These are phyloP conservation scores for Sebastes melanostomus DNA, from an alignment of 2,797 vertebrate species.

Conservation along the genomic window DNA sequence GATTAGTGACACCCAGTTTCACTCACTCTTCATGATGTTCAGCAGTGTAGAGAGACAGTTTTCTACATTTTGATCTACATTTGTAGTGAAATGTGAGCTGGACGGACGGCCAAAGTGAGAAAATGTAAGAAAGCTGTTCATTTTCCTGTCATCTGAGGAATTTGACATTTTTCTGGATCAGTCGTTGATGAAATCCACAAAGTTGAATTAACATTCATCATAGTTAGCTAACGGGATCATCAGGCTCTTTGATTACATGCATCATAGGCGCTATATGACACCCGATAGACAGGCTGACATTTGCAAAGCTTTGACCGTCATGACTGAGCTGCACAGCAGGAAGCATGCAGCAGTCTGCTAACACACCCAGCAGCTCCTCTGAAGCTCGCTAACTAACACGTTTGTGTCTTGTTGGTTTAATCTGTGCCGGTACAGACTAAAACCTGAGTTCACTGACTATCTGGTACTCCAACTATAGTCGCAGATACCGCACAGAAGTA, in stretches of 20 bases:
- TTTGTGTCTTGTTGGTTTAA: too few species aligned
- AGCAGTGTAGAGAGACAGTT: too few species aligned
- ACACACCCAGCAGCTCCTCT: not conserved
- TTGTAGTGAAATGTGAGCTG: too few species aligned
- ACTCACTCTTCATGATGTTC: too few species aligned
- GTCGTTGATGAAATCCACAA: not conserved
- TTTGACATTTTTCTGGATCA: not conserved
- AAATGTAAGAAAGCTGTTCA: too few species aligned
- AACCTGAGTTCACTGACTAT: too few species aligned
- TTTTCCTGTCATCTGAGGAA: not conserved
- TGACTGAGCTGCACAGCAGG: not conserved
- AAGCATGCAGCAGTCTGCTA: not conserved
- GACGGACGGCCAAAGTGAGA: not conserved
- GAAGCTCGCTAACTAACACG: not conserved
- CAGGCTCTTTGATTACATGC: constrained; percentile 19
- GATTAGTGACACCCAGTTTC: too few species aligned
- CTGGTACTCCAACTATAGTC: too few species aligned
- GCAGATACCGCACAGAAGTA: too few species aligned
- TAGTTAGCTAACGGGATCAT: not conserved
- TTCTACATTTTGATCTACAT: too few species aligned
- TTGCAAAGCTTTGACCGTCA: constrained; percentile 36
- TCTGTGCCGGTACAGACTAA: too few species aligned
- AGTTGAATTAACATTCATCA: not conserved
- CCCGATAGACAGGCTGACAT: constrained; percentile 39
- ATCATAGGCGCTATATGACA: constrained; percentile 15